A percentile compares a stretch with the other conserved stretches of the same genome.
Evolutionary conservation across 2,888 invertebrate genomes (phyloP).

Genomic region (Agrochola litura): DNA sequence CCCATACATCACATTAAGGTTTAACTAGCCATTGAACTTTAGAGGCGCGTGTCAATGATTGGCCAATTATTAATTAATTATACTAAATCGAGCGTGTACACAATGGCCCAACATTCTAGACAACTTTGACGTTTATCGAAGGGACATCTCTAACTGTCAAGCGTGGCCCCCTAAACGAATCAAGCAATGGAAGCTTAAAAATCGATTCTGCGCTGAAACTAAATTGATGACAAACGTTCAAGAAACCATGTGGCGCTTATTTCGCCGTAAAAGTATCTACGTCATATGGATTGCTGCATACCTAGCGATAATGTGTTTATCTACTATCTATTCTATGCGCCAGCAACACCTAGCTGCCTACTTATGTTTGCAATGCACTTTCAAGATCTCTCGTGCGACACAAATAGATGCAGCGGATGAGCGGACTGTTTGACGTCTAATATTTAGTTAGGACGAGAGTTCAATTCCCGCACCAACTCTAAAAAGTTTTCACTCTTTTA

Average conservation of each 20-base stretch:
- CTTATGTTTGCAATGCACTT: conserved; percentile 47
- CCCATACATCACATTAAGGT: conserved; percentile 6
- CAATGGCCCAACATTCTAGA: not conserved
- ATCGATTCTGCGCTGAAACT: not conserved
- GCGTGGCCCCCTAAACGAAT: not conserved
- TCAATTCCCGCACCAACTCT: conserved; percentile 11
- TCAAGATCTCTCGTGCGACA: conserved; percentile 56
- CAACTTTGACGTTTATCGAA: not conserved
- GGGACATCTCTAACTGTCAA: not conserved
- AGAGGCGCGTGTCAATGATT: conserved; percentile 1
- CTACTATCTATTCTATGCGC: conserved; percentile 30
- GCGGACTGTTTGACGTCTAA: conserved; percentile 25
- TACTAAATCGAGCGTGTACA: not conserved
- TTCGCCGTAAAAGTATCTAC: not conserved
- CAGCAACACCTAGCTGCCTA: conserved; percentile 22
- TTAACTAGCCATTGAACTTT: conserved; percentile 40
- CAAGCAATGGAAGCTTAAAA: not conserved
- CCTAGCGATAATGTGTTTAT: not conserved
- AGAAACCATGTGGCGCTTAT: conserved; percentile 1
- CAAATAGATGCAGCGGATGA: conserved; percentile 39
- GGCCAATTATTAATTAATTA: not conserved
- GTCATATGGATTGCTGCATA: not conserved
- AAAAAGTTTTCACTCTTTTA: not conserved
- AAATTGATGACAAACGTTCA: not conserved
- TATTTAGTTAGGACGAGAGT: conserved; percentile 52